Evolutionary conservation across 1,140 invertebrate genomes (phyloP), one percentile per base, ranked within the genome.

Genomic region (Trichogramma pretiosum): DNA sequence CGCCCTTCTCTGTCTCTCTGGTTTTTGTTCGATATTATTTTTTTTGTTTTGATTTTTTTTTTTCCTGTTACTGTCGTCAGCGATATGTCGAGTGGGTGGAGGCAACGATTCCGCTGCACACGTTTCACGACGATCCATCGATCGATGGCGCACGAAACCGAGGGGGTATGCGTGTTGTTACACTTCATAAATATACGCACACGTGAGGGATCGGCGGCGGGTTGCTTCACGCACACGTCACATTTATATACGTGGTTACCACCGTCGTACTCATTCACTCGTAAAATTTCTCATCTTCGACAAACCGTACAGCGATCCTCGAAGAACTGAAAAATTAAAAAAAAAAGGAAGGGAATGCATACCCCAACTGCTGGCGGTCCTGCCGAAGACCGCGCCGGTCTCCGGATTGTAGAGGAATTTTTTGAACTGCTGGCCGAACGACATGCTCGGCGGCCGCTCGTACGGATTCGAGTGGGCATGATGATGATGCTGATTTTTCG

Each of bases 301-400:
- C n/a, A n/a, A 32, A 37, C 4, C 16, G 1, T 2, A 0, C 21
- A n/a, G 30, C 38, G 19, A 17, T 19, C n/a, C 17, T 26, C 23
- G 16, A 28, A 13, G 10, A 22, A n/a, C n/a, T n/a, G n/a, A n/a
- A 2, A 18, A 38, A 50, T 10, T 11, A 8, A 40, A 11, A 46
- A 22, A 26, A 23, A 13, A 23, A 39, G 4, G 10, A n/a, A 32
- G 21, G 19, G 13, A 19, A 41, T 40, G 65, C 79, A 81, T 77
- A 89, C 86, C 81, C 85, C 85, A 89, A 63, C 81, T 81, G 59
- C 74, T 64, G 24, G 77, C 76, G 48, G 82, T 84, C 59, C 86
- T 73, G 49, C 84, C 85, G 57, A 87, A 69, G 59, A 86, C 74
- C n/a, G 80, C 77, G 35, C 81, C 79, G 10, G 81, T 81, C 45